Conservation (phyloP, 2,113 vertebrate species). For the Rhinolophus sinicus region DNA sequence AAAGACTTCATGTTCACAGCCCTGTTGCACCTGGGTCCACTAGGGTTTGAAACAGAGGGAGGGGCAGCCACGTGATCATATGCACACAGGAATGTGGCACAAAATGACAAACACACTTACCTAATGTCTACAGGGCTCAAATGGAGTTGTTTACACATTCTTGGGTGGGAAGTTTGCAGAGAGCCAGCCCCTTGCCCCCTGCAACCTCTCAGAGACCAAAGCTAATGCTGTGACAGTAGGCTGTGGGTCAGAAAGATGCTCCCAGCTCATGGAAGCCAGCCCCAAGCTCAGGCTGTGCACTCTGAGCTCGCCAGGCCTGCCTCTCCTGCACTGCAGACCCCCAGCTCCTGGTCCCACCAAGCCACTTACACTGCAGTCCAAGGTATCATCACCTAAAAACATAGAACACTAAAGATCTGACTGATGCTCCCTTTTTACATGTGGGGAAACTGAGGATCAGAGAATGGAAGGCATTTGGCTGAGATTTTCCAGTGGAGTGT, state of each 20-base stretch:
- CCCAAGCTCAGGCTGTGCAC: neutral
- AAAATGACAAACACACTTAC: neutral
- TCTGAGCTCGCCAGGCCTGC: neutral
- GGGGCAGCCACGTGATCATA: neutral
- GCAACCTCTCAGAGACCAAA: neutral
- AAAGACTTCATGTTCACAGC: conserved; percentile 63
- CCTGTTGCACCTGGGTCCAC: neutral
- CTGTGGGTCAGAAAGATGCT: neutral
- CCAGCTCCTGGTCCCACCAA: fast-evolving
- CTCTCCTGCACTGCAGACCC: neutral
- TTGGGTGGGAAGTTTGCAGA: neutral
- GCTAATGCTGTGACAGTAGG: neutral
- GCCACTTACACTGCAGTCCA: neutral
- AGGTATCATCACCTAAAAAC: neutral
- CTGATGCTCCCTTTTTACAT: neutral
- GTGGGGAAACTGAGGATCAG: neutral
- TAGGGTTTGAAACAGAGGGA: neutral
- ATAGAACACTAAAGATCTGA: neutral
- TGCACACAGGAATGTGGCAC: neutral
- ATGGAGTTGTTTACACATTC: neutral
- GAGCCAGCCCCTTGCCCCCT: neutral
- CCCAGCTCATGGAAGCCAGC: neutral
- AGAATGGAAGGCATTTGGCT: neutral
- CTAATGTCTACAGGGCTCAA: neutral
- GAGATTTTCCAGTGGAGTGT: neutral